Evolutionary conservation across 2,113 vertebrate species (phyloP).

Genomic region (Nannospalax galili): DNA sequence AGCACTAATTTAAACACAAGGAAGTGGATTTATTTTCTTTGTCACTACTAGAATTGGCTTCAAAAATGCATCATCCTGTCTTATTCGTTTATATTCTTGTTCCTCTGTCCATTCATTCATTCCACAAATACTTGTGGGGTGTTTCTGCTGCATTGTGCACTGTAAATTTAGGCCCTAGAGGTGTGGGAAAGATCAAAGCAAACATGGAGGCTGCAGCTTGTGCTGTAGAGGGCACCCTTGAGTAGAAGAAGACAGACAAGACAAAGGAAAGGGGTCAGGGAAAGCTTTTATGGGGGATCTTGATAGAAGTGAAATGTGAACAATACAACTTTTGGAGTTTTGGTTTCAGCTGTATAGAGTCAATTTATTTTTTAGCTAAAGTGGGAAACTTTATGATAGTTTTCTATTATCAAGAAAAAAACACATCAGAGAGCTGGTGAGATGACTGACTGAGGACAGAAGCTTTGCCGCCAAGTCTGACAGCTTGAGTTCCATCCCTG

Average conservation of each 20-base stretch:
- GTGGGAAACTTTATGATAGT: neutral
- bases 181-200: neutral
- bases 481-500: neutral
- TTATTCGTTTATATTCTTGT: neutral
- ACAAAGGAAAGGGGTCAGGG: neutral
- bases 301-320: neutral
- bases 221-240: neutral
- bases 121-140: neutral
- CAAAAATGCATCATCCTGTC: neutral
- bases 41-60: neutral
- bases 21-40: constrained; percentile 44
- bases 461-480: neutral
- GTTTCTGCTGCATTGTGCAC: neutral
- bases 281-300: neutral
- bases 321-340: neutral
- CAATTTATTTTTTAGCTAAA: neutral
- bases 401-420: neutral
- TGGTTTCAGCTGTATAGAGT: neutral
- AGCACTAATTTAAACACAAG: constrained; percentile 19
- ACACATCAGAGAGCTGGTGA: neutral
- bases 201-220: neutral
- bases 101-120: neutral
- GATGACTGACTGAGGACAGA: too few relatives aligned
- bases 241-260: neutral
- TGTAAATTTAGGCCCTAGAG: neutral